Evolutionary conservation across 2,113 vertebrate genomes (phyloP).

Genomic region (Elaphurus davidianus): DNA sequence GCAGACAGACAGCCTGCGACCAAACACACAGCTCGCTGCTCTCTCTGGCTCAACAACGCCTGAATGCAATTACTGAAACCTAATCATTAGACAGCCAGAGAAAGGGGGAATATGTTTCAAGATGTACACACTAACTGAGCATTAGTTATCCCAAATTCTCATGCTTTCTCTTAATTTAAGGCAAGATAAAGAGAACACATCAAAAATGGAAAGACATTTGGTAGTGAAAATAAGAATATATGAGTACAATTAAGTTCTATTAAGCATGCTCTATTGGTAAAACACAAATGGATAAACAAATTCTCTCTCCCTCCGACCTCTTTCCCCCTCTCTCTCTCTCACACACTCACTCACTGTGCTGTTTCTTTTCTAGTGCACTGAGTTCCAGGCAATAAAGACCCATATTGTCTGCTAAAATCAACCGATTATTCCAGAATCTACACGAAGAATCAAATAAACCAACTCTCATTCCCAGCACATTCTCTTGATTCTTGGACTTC

Average conservation of each 20-base stretch:
- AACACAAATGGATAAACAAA: neutral
- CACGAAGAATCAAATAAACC: neutral
- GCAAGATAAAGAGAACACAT: constrained; percentile 1
- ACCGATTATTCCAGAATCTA: neutral
- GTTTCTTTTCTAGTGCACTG: neutral
- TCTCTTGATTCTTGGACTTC: neutral
- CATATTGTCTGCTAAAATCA: neutral
- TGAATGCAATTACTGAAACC: constrained; percentile 5
- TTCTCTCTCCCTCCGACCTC: neutral
- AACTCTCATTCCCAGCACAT: neutral
- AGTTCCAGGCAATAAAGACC: neutral
- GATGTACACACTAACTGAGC: neutral
- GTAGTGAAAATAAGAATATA: neutral
- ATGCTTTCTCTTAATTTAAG: neutral
- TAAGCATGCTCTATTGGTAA: neutral
- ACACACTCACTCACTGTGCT: neutral
- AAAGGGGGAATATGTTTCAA: neutral
- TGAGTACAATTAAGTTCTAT: neutral
- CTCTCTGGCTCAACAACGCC: neutral
- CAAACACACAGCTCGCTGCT: neutral
- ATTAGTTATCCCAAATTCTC: neutral
- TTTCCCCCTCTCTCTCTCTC: no score
- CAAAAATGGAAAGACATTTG: neutral
- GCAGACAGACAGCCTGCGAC: neutral
- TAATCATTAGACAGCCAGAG: neutral